These are phyloP conservation scores for Anguilla japonica DNA, from an alignment of 2,113 vertebrate genomes.

Conservation along the genomic window DNA sequence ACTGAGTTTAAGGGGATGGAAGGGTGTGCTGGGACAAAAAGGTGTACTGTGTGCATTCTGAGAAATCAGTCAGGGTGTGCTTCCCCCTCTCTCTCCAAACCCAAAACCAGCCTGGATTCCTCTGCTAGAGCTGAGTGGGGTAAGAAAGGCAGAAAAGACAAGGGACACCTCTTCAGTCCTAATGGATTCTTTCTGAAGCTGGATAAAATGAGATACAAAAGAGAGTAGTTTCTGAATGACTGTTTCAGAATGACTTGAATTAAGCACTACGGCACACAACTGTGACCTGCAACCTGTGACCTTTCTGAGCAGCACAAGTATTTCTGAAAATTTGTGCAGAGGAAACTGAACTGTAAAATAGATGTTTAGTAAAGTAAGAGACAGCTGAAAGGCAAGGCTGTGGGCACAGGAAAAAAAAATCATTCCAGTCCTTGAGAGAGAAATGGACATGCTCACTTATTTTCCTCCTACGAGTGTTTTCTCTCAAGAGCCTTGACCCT, in stretches of 20 bases:
- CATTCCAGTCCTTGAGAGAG: not conserved
- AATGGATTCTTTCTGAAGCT: not conserved
- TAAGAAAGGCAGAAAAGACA: not conserved
- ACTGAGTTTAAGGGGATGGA: not conserved
- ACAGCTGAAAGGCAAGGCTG: no score
- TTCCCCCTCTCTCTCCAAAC: constrained; percentile 15
- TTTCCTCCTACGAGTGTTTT: not conserved
- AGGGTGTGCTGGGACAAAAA: constrained; percentile 4
- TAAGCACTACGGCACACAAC: not conserved
- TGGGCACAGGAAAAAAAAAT: not conserved
- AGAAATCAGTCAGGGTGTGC: constrained; percentile 17
- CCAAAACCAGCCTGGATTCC: constrained; percentile 29
- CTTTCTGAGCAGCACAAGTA: not conserved
- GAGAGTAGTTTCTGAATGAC: not conserved
- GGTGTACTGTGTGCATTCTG: constrained; percentile 55
- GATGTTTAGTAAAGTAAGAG: not conserved
- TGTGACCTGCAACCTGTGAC: constrained; percentile 6
- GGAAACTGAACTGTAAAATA: not conserved
- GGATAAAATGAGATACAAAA: not conserved
- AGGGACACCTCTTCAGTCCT: not conserved
- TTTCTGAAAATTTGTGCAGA: not conserved
- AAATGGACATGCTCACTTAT: not conserved
- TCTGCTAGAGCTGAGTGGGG: not conserved
- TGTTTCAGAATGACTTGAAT: not conserved
- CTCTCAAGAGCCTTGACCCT: not conserved